phyloP scores from a whole-genome alignment of 2,113 vertebrate species.

The Opisthocomus hoazin region DNA sequence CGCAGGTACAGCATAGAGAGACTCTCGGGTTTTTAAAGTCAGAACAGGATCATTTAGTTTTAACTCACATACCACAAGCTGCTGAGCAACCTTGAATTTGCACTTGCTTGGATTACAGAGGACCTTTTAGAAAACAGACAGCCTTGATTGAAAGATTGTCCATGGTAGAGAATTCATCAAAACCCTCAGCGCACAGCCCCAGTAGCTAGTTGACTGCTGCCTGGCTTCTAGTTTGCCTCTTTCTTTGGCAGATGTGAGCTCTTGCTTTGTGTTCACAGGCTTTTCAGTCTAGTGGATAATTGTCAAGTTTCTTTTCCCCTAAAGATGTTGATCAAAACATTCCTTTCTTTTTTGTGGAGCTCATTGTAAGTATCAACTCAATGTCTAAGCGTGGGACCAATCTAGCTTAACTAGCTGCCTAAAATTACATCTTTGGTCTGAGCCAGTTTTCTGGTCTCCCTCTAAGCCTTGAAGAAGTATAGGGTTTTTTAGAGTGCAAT shows the following conservation, averaged over 20 bases:
- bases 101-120: not conserved
- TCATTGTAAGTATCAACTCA: not conserved
- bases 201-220: not conserved
- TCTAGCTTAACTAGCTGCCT: not conserved
- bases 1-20: not conserved
- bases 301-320: not conserved
- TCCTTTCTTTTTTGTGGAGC: not conserved
- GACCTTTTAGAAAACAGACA: not conserved
- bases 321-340: not conserved
- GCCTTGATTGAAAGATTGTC: not conserved
- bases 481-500: not conserved
- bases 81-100: not conserved
- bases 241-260: not conserved
- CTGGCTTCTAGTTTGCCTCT: not conserved
- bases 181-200: not conserved
- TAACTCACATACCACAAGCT: not conserved
- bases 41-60: not conserved
- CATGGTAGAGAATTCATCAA: not conserved
- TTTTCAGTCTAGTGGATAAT: not conserved
- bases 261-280: not conserved
- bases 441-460: not conserved
- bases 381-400: not conserved
- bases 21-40: not conserved
- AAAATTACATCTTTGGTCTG: not conserved
- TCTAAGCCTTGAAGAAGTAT: not conserved